Conservation (phyloP, 2,113 vertebrate species). For the Ornithorhynchus anatinus region DNA sequence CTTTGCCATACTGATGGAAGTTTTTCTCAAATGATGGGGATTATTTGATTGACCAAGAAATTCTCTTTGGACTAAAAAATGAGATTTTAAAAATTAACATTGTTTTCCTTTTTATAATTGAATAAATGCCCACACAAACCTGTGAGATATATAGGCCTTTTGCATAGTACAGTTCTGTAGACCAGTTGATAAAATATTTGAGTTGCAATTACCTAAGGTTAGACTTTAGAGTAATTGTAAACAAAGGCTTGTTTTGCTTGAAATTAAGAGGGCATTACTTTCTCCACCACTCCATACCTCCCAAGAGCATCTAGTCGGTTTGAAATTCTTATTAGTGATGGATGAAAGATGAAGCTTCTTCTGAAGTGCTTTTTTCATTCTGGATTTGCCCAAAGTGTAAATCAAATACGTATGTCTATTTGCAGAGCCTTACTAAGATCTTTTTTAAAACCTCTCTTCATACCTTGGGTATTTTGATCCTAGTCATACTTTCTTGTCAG, state of each 20-base stretch:
- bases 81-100: not conserved
- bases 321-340: conserved; percentile 49
- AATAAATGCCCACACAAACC: not conserved
- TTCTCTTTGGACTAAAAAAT: conserved; percentile 1
- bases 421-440: conserved; percentile 26
- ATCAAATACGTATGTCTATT: conserved; percentile 39
- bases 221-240: conserved; percentile 36
- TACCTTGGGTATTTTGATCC: not conserved
- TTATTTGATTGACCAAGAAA: conserved; percentile 7
- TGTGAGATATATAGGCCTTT: not conserved
- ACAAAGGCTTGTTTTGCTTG: conserved; percentile 37
- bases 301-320: conserved; percentile 23
- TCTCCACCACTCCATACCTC: no score
- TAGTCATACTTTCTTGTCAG: not conserved
- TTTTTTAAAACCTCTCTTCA: not conserved
- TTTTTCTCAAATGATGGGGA: conserved; percentile 2
- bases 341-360: conserved; percentile 24
- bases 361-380: conserved; percentile 32
- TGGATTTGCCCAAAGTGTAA: conserved; percentile 26
- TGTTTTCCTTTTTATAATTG: not conserved
- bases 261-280: not conserved
- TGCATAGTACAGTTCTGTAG: not conserved
- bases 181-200: conserved; percentile 3
- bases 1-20: not conserved
- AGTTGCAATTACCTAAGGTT: not conserved